A percentile compares a stretch with the other conserved stretches of the same genome.
Evolutionary conservation across 2,797 vertebrate species (phyloP).

Genomic region (Platalea minor): DNA sequence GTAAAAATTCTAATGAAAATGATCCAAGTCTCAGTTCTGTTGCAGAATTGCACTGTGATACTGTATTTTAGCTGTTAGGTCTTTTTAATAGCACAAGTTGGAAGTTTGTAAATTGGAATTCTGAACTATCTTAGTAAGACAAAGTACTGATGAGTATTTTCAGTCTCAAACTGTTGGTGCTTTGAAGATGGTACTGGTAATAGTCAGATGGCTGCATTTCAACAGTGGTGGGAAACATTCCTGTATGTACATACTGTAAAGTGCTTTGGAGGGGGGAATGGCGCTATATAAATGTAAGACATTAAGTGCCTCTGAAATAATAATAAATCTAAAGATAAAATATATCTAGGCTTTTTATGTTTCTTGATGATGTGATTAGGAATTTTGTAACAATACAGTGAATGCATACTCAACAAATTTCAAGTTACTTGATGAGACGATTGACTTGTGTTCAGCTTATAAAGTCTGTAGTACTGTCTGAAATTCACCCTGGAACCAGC

Average conservation of each 20-base stretch:
- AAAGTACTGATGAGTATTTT: background rate
- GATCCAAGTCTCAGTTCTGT: conserved; percentile 1
- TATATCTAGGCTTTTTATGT: background rate
- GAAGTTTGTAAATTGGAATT: background rate
- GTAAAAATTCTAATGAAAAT: background rate
- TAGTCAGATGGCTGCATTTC: conserved; percentile 48
- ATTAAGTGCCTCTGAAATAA: conserved; percentile 73
- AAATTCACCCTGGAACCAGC: background rate
- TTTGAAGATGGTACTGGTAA: conserved; percentile 30
- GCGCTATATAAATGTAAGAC: conserved; percentile 66
- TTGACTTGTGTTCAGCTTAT: background rate
- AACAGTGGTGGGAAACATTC: conserved; percentile 53
- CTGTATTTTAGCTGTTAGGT: conserved; percentile 31
- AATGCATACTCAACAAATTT: background rate
- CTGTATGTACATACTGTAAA: conserved; percentile 67
- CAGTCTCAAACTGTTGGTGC: conserved; percentile 14
- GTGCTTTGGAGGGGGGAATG: conserved; percentile 41
- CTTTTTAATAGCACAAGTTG: conserved; percentile 53
- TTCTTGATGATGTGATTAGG: background rate
- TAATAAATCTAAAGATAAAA: conserved; percentile 64
- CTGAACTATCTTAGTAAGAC: background rate
- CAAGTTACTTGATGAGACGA: fast-evolving
- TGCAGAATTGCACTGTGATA: conserved; percentile 54
- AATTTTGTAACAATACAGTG: background rate
- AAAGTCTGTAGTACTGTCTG: background rate